These are phyloP conservation scores for Pandemis cinnamomeana DNA, from an alignment of 2,888 invertebrate species.

Conservation along the genomic window DNA sequence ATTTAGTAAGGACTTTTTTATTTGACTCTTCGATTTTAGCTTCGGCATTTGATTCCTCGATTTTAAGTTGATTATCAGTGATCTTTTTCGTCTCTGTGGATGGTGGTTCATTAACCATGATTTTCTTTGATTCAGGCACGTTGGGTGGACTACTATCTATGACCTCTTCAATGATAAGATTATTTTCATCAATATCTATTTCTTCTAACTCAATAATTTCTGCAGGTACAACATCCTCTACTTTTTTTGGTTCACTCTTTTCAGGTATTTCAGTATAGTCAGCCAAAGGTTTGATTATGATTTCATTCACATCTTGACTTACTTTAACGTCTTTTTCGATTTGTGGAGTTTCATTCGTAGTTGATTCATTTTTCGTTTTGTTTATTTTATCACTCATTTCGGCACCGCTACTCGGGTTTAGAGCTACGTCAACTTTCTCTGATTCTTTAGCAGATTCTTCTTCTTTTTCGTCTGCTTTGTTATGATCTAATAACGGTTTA, in stretches of 20 bases:
- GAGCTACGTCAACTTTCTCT: background rate
- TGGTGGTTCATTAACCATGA: background rate
- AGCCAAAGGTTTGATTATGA: background rate
- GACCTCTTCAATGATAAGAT: conserved; percentile 30
- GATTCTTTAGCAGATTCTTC: background rate
- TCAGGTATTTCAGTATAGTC: background rate
- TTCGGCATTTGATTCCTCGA: background rate
- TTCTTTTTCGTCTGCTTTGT: background rate
- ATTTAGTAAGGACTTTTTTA: conserved; percentile 6
- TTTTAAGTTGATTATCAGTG: conserved; percentile 30
- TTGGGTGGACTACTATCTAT: conserved; percentile 4
- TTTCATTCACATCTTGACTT: background rate
- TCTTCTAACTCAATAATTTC: conserved; percentile 23
- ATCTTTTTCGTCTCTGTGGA: conserved; percentile 36
- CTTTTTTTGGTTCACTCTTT: conserved; percentile 2
- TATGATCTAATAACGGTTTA: background rate
- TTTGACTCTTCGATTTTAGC: background rate
- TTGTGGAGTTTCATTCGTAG: conserved; percentile 27
- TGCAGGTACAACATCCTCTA: conserved; percentile 9
- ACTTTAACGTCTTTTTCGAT: background rate
- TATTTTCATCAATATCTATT: conserved; percentile 25
- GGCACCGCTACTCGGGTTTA: conserved; percentile 13
- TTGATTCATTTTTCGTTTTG: conserved; percentile 26
- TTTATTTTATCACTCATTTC: conserved; percentile 15
- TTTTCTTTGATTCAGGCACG: background rate